Evolutionary conservation across 2,113 vertebrate genomes (phyloP).

Genomic region (Eretmochelys imbricata): DNA sequence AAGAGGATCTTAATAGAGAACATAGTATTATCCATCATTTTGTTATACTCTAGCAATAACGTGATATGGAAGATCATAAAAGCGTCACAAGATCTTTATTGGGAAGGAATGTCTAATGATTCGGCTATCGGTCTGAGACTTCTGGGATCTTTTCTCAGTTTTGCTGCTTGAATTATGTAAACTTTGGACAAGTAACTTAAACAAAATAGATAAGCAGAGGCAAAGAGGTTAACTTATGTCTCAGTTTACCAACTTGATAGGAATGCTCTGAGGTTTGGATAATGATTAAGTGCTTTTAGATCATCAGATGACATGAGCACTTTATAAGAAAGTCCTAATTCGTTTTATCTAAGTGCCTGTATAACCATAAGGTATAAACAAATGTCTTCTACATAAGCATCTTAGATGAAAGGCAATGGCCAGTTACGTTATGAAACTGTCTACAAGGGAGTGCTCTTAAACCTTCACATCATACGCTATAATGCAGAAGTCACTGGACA

Average conservation of each 20-base stretch:
- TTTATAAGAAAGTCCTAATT: neutral
- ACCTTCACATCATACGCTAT: neutral
- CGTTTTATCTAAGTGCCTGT: neutral
- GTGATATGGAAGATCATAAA: neutral
- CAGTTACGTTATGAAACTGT: neutral
- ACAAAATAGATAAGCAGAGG: neutral
- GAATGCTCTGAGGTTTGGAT: neutral
- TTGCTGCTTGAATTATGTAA: neutral
- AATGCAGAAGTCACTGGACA: neutral
- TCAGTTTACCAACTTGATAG: neutral
- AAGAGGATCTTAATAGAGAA: neutral
- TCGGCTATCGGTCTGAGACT: neutral
- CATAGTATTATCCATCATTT: neutral
- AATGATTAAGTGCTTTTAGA: neutral
- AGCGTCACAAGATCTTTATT: fast-evolving
- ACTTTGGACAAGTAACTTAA: neutral
- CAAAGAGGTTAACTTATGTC: neutral
- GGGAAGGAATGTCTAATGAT: neutral
- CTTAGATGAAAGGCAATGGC: neutral
- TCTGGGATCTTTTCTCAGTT: neutral
- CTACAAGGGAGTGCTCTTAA: neutral
- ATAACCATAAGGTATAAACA: neutral
- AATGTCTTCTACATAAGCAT: neutral
- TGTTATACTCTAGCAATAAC: neutral
- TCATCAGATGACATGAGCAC: neutral